Base-by-base conservation (phyloP, 2,888 invertebrate genomes). In the Holacanthella duospinosa region DNA sequence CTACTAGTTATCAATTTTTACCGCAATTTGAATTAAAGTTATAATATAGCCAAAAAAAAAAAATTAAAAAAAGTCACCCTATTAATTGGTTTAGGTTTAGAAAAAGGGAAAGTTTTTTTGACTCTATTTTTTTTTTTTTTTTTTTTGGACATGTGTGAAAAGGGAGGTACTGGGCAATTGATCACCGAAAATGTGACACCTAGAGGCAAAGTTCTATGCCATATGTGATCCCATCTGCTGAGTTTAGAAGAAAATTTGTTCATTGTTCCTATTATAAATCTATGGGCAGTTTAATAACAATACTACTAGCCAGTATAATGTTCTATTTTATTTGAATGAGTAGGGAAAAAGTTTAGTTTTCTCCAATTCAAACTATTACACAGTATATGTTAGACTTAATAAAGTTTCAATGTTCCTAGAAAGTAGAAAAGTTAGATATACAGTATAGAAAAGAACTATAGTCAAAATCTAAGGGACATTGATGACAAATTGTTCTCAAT, bases 181-280 rank as follows among this genome's bases (percentile, higher is more conserved):
- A 57, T 57, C 57, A 57, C 57, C 57, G 29, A 57, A n/a, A 57
- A 57, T 57, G 57, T 57, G 57, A 57, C 57, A 57, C 57, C 57
- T 57, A 29, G 57, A 57, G 57, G 57, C 57, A 19, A 57, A 57
- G 21, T 21, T n/a, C n/a, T n/a, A n/a, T 29, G 36, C 57, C 57
- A 57, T 57, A 57, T 57, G 57, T 29, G 57, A 29, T 29, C 57
- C 29, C 57, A 57, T 57, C 57, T 57, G 57, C 57, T 57, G 9
- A 21, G 21, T 9, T 4, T 48, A 9, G 36, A 12, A 36, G 9
- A 6, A 6, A 36, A 36, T 36, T 36, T 36, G 36, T 36, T 16
- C 16, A 12, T 36, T 36, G 36, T 36, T 36, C 36, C 36, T 12
- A 16, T 36, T 36, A 36, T 6, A 36, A n/a, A n/a, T n/a, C n/a